Evolutionary conservation across 2,888 invertebrate species (phyloP), one percentile per base, ranked within the genome.

Genomic region (Cacoxenus indagator): DNA sequence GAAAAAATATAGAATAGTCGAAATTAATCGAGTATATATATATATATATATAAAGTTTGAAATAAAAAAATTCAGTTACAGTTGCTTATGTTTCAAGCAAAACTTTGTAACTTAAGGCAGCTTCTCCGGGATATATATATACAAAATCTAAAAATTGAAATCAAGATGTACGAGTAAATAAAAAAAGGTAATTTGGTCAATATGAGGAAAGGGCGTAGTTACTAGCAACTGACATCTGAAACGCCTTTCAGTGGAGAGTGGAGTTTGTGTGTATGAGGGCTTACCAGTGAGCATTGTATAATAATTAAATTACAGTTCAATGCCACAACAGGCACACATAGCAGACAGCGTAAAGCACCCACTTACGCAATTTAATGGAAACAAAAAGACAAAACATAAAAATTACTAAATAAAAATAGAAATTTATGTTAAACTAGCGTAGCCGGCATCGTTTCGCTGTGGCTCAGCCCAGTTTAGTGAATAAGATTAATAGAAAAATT

Each of bases 291-390:
- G 17, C 22, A 19, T 59, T 37, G 19, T 31, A 6, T 3, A 59
- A 31, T 59, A 31, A 59, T 59, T 59, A 59, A 59, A 59, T 59
- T 59, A 59, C 59, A 59, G 31, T 59, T 59, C n/a, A 59, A 37
- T 59, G 9, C 26, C 8, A 27, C 31, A 19, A 57, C 31, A 31
- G 31, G n/a, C n/a, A 29, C 17, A 22, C 0, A 37, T 8, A 51
- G 51, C 4, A 22, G 22, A 22, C 29, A 59, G 19, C 37, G n/a
- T n/a, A 59, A 59, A 59, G 31, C 59, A 59, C 59, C 59, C 59
- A 59, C 59, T 59, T 59, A 59, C 31, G 37, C 59, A 59, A 59
- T 29, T 31, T 19, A 51, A 19, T 22, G 9, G 0, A 24, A 51
- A 51, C 22, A 22, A 22, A 1, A 51, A 51, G 8, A 51, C 14